Evolutionary conservation across 2,113 vertebrate genomes (phyloP).

Genomic region (Paracanthobrama guichenoti): DNA sequence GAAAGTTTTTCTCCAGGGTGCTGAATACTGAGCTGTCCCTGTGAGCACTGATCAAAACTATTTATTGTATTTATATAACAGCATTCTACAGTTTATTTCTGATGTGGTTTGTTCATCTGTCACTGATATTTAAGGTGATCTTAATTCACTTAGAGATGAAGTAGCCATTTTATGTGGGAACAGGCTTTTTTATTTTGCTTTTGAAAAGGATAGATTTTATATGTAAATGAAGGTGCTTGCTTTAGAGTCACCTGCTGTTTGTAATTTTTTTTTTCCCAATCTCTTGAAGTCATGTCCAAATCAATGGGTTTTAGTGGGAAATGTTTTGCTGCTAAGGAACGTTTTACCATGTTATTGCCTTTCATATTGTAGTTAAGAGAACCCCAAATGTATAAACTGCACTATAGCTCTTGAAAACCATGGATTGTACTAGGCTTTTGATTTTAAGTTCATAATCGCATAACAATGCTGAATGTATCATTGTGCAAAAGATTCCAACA

Average conservation of each 20-base stretch:
- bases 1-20: slow-evolving; percentile 60
- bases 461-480: slow-evolving; percentile 24
- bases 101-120: slow-evolving; percentile 62
- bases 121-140: slow-evolving; percentile 64
- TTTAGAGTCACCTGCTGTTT: slow-evolving; percentile 56
- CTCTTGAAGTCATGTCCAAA: slow-evolving; percentile 38
- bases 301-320: slow-evolving; percentile 49
- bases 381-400: slow-evolving; percentile 16
- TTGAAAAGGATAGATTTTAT: slow-evolving; percentile 60
- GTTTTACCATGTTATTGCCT: slow-evolving; percentile 44
- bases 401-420: slow-evolving; percentile 17
- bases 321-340: slow-evolving; percentile 59
- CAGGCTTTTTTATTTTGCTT: slow-evolving; percentile 59
- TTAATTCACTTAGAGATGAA: slow-evolving; percentile 64
- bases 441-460: not conserved
- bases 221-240: slow-evolving; percentile 56
- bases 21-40: slow-evolving; percentile 60
- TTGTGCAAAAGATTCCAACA: not conserved
- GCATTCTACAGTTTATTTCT: slow-evolving; percentile 71
- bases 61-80: slow-evolving; percentile 95
- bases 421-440: not conserved
- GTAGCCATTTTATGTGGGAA: slow-evolving; percentile 66
- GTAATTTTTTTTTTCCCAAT: slow-evolving; percentile 37
- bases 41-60: slow-evolving; percentile 82
- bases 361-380: slow-evolving; percentile 1